These are phyloP conservation scores for Caligus rogercresseyi DNA, from an alignment of 1,140 invertebrate species.

Conservation along the genomic window DNA sequence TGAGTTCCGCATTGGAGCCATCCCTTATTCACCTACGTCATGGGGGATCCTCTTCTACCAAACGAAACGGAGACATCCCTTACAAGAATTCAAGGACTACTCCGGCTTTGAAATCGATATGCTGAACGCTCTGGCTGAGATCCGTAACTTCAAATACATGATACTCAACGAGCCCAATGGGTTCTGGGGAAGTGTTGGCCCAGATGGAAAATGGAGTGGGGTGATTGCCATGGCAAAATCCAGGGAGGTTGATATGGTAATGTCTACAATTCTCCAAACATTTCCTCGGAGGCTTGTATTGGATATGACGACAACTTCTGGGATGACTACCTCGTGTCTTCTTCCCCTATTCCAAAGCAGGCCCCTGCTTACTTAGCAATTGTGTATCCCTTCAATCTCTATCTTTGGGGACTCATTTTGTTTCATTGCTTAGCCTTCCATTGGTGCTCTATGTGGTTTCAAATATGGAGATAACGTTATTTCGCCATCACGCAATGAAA, in stretches of 20 bases:
- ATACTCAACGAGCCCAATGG: neutral
- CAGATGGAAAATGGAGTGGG: conserved; percentile 3
- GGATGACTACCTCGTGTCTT: neutral
- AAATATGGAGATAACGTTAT: neutral
- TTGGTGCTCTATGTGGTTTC: neutral
- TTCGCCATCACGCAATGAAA: neutral
- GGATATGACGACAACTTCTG: neutral
- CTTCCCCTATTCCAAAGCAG: neutral
- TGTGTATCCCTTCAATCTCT: neutral
- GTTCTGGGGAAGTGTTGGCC: neutral
- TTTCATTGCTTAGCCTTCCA: neutral
- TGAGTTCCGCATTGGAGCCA: neutral
- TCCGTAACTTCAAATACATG: neutral
- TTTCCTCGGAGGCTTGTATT: neutral
- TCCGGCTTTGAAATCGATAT: conserved; percentile 6
- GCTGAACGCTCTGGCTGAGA: neutral
- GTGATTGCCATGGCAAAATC: neutral
- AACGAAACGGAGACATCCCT: neutral
- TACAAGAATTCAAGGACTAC: neutral
- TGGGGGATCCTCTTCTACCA: neutral
- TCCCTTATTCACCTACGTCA: neutral
- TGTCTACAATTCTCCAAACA: neutral
- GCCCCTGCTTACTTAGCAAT: neutral
- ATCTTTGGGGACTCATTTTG: neutral
- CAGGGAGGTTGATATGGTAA: neutral